These are phyloP conservation scores for Lichenostomus cassidix DNA, from an alignment of 2,113 vertebrate species.

Conservation along the genomic window DNA sequence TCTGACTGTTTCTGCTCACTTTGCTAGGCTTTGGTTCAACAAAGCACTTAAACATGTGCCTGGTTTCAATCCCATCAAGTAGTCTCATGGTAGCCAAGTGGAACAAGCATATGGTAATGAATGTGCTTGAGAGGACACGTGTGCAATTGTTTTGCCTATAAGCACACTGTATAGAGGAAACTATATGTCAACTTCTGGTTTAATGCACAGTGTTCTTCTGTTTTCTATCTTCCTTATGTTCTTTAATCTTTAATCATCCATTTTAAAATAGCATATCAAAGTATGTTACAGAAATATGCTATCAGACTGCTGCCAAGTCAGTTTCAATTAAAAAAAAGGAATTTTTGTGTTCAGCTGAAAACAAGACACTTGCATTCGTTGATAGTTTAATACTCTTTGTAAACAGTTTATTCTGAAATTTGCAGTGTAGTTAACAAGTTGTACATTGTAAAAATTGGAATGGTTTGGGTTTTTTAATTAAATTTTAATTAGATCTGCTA, in stretches of 20 bases:
- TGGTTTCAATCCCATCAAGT: not conserved
- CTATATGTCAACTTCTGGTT: not conserved
- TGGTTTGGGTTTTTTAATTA: not conserved
- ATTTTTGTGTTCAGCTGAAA: not conserved
- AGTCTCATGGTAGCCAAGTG: not conserved
- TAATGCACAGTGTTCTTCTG: not conserved
- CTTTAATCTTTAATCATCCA: not conserved
- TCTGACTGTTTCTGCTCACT: not conserved
- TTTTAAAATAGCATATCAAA: not conserved
- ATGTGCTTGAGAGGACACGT: not conserved
- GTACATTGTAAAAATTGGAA: not conserved
- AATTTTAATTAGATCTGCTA: not conserved
- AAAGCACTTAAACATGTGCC: not conserved
- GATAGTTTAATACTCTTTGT: conserved; percentile 7
- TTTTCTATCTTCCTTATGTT: not conserved
- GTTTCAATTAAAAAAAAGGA: not conserved
- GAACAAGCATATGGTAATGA: not conserved
- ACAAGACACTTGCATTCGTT: not conserved
- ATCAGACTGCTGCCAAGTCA: conserved; percentile 10
- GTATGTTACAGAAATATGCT: not conserved
- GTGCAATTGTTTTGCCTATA: not conserved
- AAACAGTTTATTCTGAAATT: conserved; percentile 19
- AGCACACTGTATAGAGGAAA: not conserved
- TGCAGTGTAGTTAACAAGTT: not conserved
- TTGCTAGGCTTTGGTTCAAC: conserved; percentile 5